phyloP scores from a whole-genome alignment of 1,140 invertebrate species.

The Charaxes varanes region DNA sequence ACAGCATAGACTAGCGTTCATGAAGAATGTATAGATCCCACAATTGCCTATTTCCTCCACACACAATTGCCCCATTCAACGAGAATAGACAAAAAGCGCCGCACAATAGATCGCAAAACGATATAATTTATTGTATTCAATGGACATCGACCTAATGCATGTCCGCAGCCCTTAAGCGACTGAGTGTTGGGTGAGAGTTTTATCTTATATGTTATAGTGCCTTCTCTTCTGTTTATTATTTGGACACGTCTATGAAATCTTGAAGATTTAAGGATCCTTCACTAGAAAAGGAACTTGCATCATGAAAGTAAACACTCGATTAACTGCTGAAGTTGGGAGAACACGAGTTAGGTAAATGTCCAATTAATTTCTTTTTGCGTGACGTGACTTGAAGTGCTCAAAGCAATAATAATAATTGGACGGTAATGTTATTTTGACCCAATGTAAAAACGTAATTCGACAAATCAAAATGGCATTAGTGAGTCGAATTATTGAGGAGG shows the following conservation, averaged over 20 bases:
- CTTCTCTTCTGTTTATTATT: no score
- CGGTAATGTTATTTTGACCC: constrained; percentile 14
- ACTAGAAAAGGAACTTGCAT: no score
- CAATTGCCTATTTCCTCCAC: constrained; percentile 56
- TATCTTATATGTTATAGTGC: no score
- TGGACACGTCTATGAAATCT: no score
- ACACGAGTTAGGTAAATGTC: constrained; percentile 18
- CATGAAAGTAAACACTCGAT: constrained; percentile 3
- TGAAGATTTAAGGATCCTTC: no score
- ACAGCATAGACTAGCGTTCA: constrained; percentile 19
- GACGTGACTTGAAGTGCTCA: constrained; percentile 34
- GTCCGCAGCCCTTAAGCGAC: constrained; percentile 1
- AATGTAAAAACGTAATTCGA: constrained; percentile 49
- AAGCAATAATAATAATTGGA: constrained; percentile 14
- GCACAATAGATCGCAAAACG: constrained; percentile 46
- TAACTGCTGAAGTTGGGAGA: constrained; percentile 1
- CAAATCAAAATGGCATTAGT: constrained; percentile 67
- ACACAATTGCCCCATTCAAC: constrained; percentile 50
- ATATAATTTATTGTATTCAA: constrained; percentile 16
- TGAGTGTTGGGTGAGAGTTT: no score
- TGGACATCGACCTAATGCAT: constrained; percentile 11
- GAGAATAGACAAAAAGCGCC: constrained; percentile 49
- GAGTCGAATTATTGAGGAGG: constrained; percentile 26
- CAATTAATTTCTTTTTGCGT: constrained; percentile 23
- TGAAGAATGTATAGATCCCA: constrained; percentile 25